phyloP scores from a whole-genome alignment of 2,113 vertebrate species.

The Oxygymnocypris stewartii region DNA sequence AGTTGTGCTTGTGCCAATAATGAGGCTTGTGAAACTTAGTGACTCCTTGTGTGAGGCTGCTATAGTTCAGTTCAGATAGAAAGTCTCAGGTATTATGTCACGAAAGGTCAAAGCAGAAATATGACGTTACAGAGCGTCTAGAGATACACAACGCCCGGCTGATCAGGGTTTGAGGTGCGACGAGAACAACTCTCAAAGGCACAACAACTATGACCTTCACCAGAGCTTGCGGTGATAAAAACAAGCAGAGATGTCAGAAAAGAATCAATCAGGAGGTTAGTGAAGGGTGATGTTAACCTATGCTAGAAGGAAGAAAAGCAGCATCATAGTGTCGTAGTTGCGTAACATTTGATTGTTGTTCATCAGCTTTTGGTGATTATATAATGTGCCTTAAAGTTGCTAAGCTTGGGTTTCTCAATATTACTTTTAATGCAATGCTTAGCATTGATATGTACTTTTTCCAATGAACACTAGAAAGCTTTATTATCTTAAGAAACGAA shows the following conservation, averaged over 20 bases:
- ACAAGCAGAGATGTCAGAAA: background rate
- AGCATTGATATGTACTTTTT: background rate
- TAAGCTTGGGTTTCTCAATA: background rate
- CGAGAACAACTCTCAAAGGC: background rate
- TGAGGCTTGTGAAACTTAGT: background rate
- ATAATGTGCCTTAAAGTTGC: background rate
- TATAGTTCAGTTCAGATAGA: background rate
- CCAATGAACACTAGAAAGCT: background rate
- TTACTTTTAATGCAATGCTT: background rate
- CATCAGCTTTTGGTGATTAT: background rate
- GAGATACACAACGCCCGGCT: background rate
- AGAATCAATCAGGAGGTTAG: background rate
- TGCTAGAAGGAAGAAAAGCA: background rate
- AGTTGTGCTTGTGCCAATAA: too few species aligned
- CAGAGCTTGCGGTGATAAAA: background rate
- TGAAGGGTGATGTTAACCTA: conserved; percentile 11
- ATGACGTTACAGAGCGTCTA: background rate
- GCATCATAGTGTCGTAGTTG: background rate
- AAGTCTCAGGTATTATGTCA: background rate
- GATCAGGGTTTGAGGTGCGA: background rate
- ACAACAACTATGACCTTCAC: conserved; percentile 19
- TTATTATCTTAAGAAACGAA: background rate
- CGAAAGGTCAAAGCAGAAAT: background rate
- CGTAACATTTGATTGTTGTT: background rate
- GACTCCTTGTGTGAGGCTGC: background rate